phyloP scores from a whole-genome alignment of 2,113 vertebrate genomes.

The Carettochelys insculpta region DNA sequence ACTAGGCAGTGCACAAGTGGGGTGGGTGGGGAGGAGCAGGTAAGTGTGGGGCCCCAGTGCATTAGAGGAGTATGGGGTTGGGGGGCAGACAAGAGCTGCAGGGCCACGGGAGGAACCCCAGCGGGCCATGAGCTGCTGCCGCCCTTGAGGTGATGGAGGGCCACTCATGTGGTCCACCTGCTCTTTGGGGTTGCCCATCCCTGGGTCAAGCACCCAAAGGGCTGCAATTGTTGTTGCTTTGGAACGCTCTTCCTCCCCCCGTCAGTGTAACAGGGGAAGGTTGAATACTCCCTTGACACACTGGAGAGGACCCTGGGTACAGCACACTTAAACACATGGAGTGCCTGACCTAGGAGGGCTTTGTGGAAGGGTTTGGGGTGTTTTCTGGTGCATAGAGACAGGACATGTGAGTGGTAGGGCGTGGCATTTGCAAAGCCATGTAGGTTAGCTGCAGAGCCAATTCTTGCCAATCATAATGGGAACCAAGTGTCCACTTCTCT shows the following conservation, averaged over 20 bases:
- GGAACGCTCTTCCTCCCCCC: fast-evolving
- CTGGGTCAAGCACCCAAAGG: too few species aligned
- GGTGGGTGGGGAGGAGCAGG: too few species aligned
- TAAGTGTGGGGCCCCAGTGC: too few species aligned
- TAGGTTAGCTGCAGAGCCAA: neutral
- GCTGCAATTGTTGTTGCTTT: fast-evolving
- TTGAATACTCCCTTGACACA: neutral
- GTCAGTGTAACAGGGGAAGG: fast-evolving
- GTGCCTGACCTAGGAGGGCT: neutral
- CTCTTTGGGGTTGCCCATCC: too few species aligned
- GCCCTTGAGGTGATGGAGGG: too few species aligned
- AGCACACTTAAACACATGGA: neutral
- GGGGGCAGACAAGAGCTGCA: too few species aligned
- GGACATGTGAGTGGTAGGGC: neutral
- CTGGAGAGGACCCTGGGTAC: neutral
- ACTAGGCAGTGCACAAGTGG: too few species aligned
- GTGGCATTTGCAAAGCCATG: neutral
- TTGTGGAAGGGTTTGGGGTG: neutral
- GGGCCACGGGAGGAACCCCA: too few species aligned
- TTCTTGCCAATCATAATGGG: fast-evolving
- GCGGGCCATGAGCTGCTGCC: too few species aligned
- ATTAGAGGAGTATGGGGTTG: too few species aligned
- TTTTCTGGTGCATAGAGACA: neutral
- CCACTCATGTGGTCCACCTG: too few species aligned
- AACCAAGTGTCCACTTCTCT: fast-evolving